phyloP scores from a whole-genome alignment of 2,888 invertebrate genomes.

The Sarcophaga caerulescens region DNA sequence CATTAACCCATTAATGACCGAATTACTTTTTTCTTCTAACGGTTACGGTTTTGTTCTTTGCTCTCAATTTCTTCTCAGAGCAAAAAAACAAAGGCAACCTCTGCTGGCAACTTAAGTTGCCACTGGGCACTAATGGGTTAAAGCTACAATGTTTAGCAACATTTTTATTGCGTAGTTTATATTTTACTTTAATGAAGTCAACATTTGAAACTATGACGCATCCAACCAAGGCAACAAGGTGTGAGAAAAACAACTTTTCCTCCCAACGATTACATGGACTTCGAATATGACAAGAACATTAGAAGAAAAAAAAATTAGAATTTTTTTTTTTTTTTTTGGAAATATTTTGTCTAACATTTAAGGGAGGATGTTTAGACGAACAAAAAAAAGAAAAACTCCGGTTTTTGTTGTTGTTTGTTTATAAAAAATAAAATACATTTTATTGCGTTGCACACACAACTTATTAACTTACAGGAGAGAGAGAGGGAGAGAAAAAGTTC shows the following conservation, averaged over 20 bases:
- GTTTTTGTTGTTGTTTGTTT: background rate
- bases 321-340: background rate
- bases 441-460: conserved; percentile 27
- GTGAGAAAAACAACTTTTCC: conserved; percentile 28
- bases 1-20: too few relatives aligned
- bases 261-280: background rate
- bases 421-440: conserved; percentile 28
- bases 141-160: conserved; percentile 63
- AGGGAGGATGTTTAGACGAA: background rate
- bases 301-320: background rate
- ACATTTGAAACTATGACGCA: conserved; percentile 49
- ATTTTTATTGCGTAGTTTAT: conserved; percentile 68
- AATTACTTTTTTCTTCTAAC: too few relatives aligned
- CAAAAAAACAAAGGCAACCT: too few relatives aligned
- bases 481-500: background rate
- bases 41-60: too few relatives aligned
- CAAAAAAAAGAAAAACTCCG: background rate
- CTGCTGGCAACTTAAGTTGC: too few relatives aligned
- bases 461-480: background rate
- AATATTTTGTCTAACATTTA: conserved; percentile 1
- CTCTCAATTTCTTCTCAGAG: too few relatives aligned
- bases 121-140: too few relatives aligned
- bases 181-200: conserved; percentile 53
- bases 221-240: conserved; percentile 22
- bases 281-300: conserved; percentile 25